Conservation (phyloP, 1,140 invertebrate species). For the Littorina saxatilis region DNA sequence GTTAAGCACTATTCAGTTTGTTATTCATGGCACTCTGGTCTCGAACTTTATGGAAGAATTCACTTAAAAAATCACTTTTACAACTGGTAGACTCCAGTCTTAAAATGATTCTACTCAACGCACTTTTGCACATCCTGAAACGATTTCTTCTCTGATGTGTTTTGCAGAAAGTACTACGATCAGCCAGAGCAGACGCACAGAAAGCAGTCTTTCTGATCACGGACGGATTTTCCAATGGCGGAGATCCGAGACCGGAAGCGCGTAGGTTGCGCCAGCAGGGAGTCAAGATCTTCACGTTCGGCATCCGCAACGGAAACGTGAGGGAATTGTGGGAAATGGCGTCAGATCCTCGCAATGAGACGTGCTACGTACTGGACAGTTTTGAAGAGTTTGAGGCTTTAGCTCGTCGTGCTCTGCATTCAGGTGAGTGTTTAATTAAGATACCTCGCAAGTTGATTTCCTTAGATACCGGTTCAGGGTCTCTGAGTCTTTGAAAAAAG, state of each 20-base stretch:
- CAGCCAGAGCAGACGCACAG: conserved; percentile 77
- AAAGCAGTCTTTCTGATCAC: conserved; percentile 84
- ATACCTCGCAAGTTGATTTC: too few relatives aligned
- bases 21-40: too few relatives aligned
- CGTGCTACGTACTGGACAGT: conserved; percentile 83
- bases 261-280: conserved; percentile 78
- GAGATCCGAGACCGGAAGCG: conserved; percentile 81
- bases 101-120: too few relatives aligned
- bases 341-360: conserved; percentile 80
- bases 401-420: conserved; percentile 82
- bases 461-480: too few relatives aligned
- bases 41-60: too few relatives aligned
- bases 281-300: conserved; percentile 82
- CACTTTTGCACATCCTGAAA: too few relatives aligned
- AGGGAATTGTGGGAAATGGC: conserved; percentile 82
- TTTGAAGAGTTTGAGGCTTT: conserved; percentile 85
- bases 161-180: conserved; percentile 80
- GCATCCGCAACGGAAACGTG: conserved; percentile 83
- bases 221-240: conserved; percentile 85
- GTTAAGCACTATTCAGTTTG: too few relatives aligned
- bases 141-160: too few relatives aligned
- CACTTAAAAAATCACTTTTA: too few relatives aligned
- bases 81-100: too few relatives aligned
- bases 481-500: too few relatives aligned
- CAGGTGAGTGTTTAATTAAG: conserved; percentile 79